Evolutionary conservation across 2,797 vertebrate genomes (phyloP), one percentile per base, ranked within the genome.

Genomic region (Sarcoramphus papa): DNA sequence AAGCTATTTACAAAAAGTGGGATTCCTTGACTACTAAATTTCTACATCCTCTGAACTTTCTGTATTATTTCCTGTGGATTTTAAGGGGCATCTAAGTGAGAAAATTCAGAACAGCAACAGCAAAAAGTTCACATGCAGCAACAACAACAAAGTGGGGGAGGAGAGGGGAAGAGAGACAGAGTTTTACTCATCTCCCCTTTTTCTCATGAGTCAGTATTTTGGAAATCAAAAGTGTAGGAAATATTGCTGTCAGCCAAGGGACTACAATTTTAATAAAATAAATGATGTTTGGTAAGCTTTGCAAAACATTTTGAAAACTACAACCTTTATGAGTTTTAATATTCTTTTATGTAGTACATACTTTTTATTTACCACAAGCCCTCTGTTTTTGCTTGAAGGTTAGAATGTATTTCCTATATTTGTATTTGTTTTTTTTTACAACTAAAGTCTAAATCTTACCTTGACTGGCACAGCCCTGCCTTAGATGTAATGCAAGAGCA

Each of bases 101-200:
- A 72, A 81, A 57, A 25, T 48, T 67, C 17, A 64, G 30, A 75
- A 28, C 7, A 48, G 24, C 14, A 37, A 28, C 2, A 28, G 70
- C 73, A 74, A 37, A 4, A 43, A 47, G 15, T 77, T 62, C n/a
- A 20, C 24, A 1, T 48, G 8, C 9, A 65, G 33, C 24, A 83
- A 15, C 14, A 79, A 5, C 16, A 62, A 16, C 0, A 1, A 62
- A 37, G 9, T 50, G 3, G 7, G 4, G 5, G 16, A 79, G 28
- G 11, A 40, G 7, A 82, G 40, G n/a, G 45, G 40, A 20, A 31
- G 18, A 15, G 12, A 33, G 23, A 43, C 19, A 51, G 35, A 82
- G 54, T 80, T 79, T 80, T 65, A 35, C 33, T 89, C 65, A 59
- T 85, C 41, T 68, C 30, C 50, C 3, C 8, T 60, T 85, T 75